These are phyloP conservation scores for Pimpla rufipes DNA, from an alignment of 2,888 invertebrate genomes.

Conservation along the genomic window DNA sequence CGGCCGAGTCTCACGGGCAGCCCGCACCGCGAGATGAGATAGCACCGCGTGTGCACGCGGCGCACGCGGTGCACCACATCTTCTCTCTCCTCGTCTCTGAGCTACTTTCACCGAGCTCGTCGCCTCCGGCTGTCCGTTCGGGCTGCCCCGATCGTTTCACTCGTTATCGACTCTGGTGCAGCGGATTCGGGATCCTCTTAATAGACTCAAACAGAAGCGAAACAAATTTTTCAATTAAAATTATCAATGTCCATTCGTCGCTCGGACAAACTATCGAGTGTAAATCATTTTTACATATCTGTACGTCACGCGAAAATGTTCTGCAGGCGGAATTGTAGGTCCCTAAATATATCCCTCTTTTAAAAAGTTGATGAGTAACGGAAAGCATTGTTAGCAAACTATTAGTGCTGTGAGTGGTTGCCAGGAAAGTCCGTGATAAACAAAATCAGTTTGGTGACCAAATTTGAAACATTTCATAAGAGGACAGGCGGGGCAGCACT, in stretches of 20 bases:
- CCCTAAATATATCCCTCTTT: too few species aligned
- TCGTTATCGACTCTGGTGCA: conserved; percentile 9
- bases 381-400: too few species aligned
- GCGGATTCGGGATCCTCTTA: neutral
- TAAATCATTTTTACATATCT: neutral
- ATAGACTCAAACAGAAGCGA: conserved; percentile 5
- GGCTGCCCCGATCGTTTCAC: conserved; percentile 10
- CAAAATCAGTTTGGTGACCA: too few species aligned
- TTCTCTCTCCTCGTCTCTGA: conserved; percentile 26
- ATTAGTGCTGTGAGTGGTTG: too few species aligned
- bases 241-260: neutral
- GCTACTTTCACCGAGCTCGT: conserved; percentile 49
- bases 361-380: too few species aligned
- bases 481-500: too few species aligned
- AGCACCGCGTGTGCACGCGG: conserved; percentile 12
- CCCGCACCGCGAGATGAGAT: conserved; percentile 26
- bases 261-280: neutral
- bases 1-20: conserved; percentile 32
- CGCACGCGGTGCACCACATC: conserved; percentile 11
- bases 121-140: conserved; percentile 26
- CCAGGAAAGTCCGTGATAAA: too few species aligned
- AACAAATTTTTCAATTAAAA: neutral
- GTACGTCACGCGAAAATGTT: too few species aligned
- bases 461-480: too few species aligned
- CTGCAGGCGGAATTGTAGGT: too few species aligned